Evolutionary conservation across 35 echinoderm and acorn worm genomes (phyloP).

Genomic region (Anneissia japonica): DNA sequence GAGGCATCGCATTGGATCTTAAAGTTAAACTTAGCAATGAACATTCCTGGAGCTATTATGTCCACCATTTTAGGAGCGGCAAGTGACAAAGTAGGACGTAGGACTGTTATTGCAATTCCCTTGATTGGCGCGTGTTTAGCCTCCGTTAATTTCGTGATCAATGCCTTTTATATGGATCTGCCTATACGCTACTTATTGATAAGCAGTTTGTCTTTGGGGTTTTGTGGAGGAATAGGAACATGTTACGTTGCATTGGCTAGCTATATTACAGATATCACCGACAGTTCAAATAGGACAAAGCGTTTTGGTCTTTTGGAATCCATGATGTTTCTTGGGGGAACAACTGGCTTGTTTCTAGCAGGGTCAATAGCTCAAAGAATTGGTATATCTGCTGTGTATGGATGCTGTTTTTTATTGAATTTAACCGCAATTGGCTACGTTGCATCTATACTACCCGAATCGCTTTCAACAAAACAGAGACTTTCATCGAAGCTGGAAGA

Average conservation of each 20-base stretch:
- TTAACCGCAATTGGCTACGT: constrained; percentile 37
- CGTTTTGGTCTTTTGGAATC: constrained; percentile 50
- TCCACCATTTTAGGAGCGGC: constrained; percentile 55
- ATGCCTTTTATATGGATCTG: constrained; percentile 3
- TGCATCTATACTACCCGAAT: constrained; percentile 33
- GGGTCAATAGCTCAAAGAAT: constrained; percentile 25
- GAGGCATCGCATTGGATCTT: constrained; percentile 48
- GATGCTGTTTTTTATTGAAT: constrained; percentile 34
- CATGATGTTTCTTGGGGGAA: constrained; percentile 66
- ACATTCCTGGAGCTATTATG: constrained; percentile 52
- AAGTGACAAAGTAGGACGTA: constrained; percentile 70
- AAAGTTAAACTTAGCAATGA: constrained; percentile 30
- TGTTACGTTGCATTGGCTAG: constrained; percentile 54
- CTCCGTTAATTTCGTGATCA: constrained; percentile 16
- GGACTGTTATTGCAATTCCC: constrained; percentile 59
- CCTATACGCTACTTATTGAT: constrained; percentile 27
- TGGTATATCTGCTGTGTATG: constrained; percentile 40
- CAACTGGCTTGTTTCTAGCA: constrained; percentile 49
- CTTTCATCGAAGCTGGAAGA: constrained; percentile 13
- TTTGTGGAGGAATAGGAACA: constrained; percentile 63
- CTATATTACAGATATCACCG: constrained; percentile 80
- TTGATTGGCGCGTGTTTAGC: constrained; percentile 33
- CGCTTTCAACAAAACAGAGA: constrained; percentile 23
- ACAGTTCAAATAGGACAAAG: constrained; percentile 49
- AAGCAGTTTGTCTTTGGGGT: constrained; percentile 26